Evolutionary conservation across 2,113 vertebrate species (phyloP).

Genomic region (Lasiurus cinereus): DNA sequence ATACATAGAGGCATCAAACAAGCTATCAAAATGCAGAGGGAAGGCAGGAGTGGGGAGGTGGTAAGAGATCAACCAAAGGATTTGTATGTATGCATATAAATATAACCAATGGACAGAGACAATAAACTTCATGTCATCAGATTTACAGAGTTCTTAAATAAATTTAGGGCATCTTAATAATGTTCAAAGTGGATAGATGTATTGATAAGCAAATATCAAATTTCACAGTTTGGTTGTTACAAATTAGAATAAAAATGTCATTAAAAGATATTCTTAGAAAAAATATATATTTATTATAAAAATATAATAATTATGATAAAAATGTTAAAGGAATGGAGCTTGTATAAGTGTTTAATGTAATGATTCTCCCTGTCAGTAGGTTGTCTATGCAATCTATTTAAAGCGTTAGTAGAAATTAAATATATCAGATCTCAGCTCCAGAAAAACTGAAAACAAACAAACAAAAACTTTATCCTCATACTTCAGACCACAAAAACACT

Average conservation of each 20-base stretch:
- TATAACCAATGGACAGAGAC: no score
- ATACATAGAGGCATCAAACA: no score
- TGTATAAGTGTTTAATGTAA: background rate
- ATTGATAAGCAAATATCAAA: slow-evolving; percentile 25
- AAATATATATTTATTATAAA: background rate
- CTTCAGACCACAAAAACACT: background rate
- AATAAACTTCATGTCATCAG: background rate
- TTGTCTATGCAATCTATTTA: background rate
- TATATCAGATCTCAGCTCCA: background rate
- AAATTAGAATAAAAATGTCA: background rate
- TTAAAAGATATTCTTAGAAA: background rate
- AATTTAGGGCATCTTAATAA: background rate
- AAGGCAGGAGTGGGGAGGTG: no score
- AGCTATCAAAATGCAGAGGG: no score
- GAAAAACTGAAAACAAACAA: background rate
- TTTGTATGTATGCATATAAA: no score
- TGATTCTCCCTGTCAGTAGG: background rate
- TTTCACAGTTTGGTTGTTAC: background rate
- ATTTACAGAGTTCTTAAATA: background rate
- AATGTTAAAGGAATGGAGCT: background rate
- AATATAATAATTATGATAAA: background rate
- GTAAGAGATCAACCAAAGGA: no score
- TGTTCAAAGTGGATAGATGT: slow-evolving; percentile 1
- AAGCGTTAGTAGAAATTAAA: background rate
- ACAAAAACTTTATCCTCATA: background rate